A percentile compares a stretch with the other conserved stretches of the same genome.
These are phyloP conservation scores for Plestiodon gilberti DNA, from an alignment of 2,113 vertebrate species.

Conservation along the genomic window DNA sequence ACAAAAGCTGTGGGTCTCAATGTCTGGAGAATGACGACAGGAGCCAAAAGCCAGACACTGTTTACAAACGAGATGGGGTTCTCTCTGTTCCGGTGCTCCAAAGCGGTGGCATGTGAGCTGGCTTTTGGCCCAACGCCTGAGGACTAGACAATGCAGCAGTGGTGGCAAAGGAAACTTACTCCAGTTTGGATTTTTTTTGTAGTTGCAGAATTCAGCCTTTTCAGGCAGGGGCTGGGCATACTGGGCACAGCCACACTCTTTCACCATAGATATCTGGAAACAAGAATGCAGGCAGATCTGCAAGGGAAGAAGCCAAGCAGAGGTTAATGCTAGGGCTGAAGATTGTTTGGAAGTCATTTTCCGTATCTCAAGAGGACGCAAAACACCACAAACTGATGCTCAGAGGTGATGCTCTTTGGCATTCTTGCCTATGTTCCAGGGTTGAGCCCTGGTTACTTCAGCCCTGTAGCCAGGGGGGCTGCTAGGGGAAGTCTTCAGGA, in stretches of 20 bases:
- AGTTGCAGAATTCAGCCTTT: conserved; percentile 79
- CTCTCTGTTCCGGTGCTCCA: too few relatives aligned
- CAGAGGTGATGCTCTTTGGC: not conserved
- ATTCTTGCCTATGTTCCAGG: too few relatives aligned
- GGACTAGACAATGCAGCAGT: not conserved
- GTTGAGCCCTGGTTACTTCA: not conserved
- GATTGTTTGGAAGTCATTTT: not conserved
- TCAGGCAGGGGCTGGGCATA: conserved; percentile 76
- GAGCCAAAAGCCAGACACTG: too few relatives aligned
- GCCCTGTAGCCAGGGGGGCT: not conserved
- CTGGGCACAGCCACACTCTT: conserved; percentile 79
- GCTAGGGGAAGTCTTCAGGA: not conserved
- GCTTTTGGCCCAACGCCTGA: too few relatives aligned
- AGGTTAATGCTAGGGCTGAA: too few relatives aligned
- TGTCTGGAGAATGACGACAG: too few relatives aligned
- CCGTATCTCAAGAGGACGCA: too few relatives aligned
- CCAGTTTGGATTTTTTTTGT: conserved; percentile 81
- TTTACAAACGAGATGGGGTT: too few relatives aligned
- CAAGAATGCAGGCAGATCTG: conserved; percentile 86
- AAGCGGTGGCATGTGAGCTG: not conserved
- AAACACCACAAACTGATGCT: too few relatives aligned
- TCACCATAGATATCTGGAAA: conserved; percentile 82
- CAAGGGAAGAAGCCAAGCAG: conserved; percentile 1
- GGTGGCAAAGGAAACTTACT: conserved; percentile 72
- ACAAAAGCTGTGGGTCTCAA: too few relatives aligned